Evolutionary conservation across 2,113 vertebrate species (phyloP), one percentile per base, ranked within the genome.

Genomic region (Centropus unirufus): DNA sequence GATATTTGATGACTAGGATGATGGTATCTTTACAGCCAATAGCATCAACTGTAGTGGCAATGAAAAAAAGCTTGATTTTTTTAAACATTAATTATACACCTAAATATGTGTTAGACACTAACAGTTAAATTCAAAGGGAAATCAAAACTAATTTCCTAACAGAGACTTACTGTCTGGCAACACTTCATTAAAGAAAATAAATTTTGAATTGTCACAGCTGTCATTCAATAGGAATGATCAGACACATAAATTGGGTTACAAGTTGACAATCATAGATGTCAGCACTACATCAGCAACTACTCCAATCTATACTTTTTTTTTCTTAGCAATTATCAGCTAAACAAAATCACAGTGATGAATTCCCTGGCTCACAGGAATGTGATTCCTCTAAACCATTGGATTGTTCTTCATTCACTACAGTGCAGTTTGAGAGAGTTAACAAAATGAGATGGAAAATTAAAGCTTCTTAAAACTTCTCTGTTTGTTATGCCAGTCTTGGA

Each of bases 101-200:
- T 96, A 98, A 94, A 97, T 82, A 96, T 57, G 98, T 79, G 92
- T 49, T 76, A 98, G 97, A 97, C 98, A 62, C 80, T 97, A 97
- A 93, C 79, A 94, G 88, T 95, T 99, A 98, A 98, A 98, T 98
- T 95, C 96, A 95, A 96, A 97, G 96, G 97, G 95, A 98, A 98
- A 97, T 94, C 96, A 97, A 98, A 96, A 94, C 69, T 95, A 78
- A 94, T 96, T 97, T 97, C 86, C 49, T 92, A 87, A 85, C 82
- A 91, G 80, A 66, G 70, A 86, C 75, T 91, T 97, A 92, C 61
- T 97, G 88, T 96, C 85, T 97, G 83, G 61, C 64, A 97, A 96
- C 83, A 93, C 94, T 97, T 92, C 93, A 90, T 96, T 87, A 90
- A 94, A 81, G 30, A 95, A 98, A 98, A 97, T 91, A 97, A 97